A percentile compares a stretch with the other conserved stretches of the same genome.
These are phyloP conservation scores for Penaeus japonicus DNA, from an alignment of 1,140 invertebrate species.

Conservation along the genomic window DNA sequence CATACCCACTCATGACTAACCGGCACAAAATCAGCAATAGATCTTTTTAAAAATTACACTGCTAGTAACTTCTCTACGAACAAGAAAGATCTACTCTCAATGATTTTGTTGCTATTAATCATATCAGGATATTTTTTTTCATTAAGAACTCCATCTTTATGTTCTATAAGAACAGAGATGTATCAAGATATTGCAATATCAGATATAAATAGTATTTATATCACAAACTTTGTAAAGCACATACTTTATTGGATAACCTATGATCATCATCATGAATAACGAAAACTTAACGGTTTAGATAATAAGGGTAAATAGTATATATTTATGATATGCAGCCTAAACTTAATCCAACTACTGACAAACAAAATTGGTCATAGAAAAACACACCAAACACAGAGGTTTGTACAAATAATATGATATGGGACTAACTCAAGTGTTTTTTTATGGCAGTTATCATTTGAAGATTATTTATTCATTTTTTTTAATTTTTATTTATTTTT, in stretches of 20 bases:
- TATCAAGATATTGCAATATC: not conserved
- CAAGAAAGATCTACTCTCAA: too few relatives aligned
- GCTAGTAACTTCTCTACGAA: too few relatives aligned
- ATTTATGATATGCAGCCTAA: too few relatives aligned
- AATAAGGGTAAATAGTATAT: not conserved
- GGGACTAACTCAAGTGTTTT: too few relatives aligned
- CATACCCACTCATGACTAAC: too few relatives aligned
- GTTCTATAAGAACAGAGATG: constrained; percentile 27
- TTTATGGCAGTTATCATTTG: too few relatives aligned
- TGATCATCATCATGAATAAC: not conserved
- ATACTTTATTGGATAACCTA: not conserved
- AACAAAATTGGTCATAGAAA: not conserved
- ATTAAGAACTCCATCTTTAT: not conserved
- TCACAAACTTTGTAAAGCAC: constrained; percentile 26
- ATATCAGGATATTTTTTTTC: too few relatives aligned
- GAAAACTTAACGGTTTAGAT: not conserved
- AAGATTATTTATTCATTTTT: too few relatives aligned
- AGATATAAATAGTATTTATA: constrained; percentile 31
- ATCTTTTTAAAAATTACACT: too few relatives aligned
- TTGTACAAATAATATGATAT: not conserved
- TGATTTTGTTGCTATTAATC: too few relatives aligned
- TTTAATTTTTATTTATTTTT: too few relatives aligned
- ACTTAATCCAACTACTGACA: not conserved
- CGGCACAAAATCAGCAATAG: too few relatives aligned
- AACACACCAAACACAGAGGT: not conserved